phyloP scores from a whole-genome alignment of 2,888 invertebrate species.

The Rhingia campestris region DNA sequence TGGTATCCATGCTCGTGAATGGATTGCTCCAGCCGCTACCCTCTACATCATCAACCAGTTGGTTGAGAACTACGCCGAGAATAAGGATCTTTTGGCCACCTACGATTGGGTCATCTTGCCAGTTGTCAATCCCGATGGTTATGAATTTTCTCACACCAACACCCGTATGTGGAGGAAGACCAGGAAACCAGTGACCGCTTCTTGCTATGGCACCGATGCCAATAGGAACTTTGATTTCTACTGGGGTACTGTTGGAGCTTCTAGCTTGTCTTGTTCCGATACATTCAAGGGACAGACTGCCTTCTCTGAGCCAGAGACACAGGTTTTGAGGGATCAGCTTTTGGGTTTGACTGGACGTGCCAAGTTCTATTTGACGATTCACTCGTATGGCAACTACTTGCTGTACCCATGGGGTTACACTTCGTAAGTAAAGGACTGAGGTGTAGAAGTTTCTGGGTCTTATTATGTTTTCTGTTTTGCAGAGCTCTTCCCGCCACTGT shows the following conservation, averaged over 20 bases:
- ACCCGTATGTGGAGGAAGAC: slow-evolving; percentile 85
- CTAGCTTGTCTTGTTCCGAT: slow-evolving; percentile 83
- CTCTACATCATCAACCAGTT: slow-evolving; percentile 85
- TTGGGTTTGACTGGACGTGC: slow-evolving; percentile 81
- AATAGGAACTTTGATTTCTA: slow-evolving; percentile 87
- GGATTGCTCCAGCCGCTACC: slow-evolving; percentile 86
- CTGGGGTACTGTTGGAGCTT: slow-evolving; percentile 84
- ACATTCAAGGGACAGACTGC: slow-evolving; percentile 85
- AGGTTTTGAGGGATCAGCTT: slow-evolving; percentile 84
- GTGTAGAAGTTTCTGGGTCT: neutral
- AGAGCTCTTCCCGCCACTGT: slow-evolving; percentile 82
- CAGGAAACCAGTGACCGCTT: slow-evolving; percentile 80
- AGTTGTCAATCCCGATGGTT: slow-evolving; percentile 89
- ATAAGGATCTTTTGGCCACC: slow-evolving; percentile 83
- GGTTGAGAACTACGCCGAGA: slow-evolving; percentile 83
- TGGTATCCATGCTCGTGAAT: slow-evolving; percentile 87
- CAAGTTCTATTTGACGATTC: slow-evolving; percentile 87
- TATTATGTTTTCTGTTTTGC: neutral
- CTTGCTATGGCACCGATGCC: slow-evolving; percentile 84
- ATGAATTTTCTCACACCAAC: slow-evolving; percentile 85
- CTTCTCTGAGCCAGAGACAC: slow-evolving; percentile 87
- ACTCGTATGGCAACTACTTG: slow-evolving; percentile 87
- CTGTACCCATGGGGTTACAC: slow-evolving; percentile 86
- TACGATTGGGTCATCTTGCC: slow-evolving; percentile 88
- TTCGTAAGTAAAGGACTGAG: slow-evolving; percentile 77